Conservation (phyloP, 30 jellyfish, hydroid and myxozoan species). For the Aurelia sp. region DNA sequence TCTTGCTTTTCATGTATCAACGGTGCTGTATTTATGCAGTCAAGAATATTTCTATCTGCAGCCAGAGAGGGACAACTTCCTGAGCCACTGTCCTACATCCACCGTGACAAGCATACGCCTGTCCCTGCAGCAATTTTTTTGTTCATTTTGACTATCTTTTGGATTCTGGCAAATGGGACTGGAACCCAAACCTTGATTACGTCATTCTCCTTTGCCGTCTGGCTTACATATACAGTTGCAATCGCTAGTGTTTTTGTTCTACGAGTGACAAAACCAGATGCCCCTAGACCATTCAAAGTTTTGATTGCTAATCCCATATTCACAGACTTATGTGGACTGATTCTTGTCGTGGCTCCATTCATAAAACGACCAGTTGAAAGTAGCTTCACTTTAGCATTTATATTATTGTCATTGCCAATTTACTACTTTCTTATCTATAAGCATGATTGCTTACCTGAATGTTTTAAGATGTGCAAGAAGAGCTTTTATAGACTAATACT, state of each 20-base stretch:
- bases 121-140: constrained; percentile 53
- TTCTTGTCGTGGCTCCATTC: constrained; percentile 39
- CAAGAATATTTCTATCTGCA: constrained; percentile 65
- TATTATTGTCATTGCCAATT: constrained; percentile 29
- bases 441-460: background rate
- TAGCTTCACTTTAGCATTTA: background rate
- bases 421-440: constrained; percentile 2
- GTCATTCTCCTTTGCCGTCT: constrained; percentile 23
- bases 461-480: background rate
- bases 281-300: constrained; percentile 61
- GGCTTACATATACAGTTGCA: constrained; percentile 30
- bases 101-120: constrained; percentile 62
- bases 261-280: constrained; percentile 40
- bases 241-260: constrained; percentile 15
- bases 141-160: constrained; percentile 17
- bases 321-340: constrained; percentile 13
- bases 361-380: constrained; percentile 37
- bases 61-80: constrained; percentile 86
- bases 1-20: constrained; percentile 55
- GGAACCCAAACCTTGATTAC: constrained; percentile 9
- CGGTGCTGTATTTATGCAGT: constrained; percentile 38
- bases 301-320: constrained; percentile 49
- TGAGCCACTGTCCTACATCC: constrained; percentile 52
- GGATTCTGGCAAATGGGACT: constrained; percentile 62
- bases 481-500: background rate